These are phyloP conservation scores for Micromesistius poutassou DNA, from an alignment of 2,797 vertebrate species.

Conservation along the genomic window DNA sequence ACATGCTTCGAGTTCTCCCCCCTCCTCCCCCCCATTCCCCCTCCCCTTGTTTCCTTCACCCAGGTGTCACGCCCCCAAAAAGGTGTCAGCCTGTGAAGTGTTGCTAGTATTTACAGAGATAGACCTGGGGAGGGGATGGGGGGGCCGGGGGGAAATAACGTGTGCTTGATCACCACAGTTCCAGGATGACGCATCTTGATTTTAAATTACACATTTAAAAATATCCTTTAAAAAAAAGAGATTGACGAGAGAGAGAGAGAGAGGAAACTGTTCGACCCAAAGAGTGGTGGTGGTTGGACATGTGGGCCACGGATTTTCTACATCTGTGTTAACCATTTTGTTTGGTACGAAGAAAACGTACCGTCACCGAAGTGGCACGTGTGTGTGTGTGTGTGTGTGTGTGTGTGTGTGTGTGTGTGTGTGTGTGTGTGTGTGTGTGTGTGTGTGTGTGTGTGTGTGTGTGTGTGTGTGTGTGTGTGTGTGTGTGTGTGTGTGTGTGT, in stretches of 20 bases:
- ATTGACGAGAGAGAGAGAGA: not conserved
- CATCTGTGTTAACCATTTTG: not conserved
- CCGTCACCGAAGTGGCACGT: conserved; percentile 13
- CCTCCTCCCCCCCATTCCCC: conserved; percentile 3
- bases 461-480: conserved; percentile 16
- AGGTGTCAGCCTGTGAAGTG: conserved; percentile 37
- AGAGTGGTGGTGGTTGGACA: conserved; percentile 39
- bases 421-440: conserved; percentile 14
- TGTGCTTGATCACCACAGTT: conserved; percentile 69
- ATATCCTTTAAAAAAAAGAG: conserved; percentile 50
- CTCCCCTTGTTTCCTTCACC: conserved; percentile 5
- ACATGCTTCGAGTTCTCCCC: not conserved
- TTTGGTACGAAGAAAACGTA: conserved; percentile 30
- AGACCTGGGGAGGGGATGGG: conserved; percentile 44
- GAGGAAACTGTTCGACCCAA: conserved; percentile 47
- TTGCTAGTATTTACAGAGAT: conserved; percentile 72
- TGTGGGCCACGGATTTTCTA: conserved; percentile 14
- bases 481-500: conserved; percentile 18
- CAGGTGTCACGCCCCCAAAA: conserved; percentile 18
- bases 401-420: conserved; percentile 15
- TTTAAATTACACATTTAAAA: conserved; percentile 76
- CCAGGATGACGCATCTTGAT: conserved; percentile 61
- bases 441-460: not conserved
- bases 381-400: conserved; percentile 13
- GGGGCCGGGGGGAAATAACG: conserved; percentile 51